A percentile compares a stretch with the other conserved stretches of the same genome.
These are phyloP conservation scores for Drosophila kanekoi DNA, from an alignment of 2,888 invertebrate species.

Conservation along the genomic window DNA sequence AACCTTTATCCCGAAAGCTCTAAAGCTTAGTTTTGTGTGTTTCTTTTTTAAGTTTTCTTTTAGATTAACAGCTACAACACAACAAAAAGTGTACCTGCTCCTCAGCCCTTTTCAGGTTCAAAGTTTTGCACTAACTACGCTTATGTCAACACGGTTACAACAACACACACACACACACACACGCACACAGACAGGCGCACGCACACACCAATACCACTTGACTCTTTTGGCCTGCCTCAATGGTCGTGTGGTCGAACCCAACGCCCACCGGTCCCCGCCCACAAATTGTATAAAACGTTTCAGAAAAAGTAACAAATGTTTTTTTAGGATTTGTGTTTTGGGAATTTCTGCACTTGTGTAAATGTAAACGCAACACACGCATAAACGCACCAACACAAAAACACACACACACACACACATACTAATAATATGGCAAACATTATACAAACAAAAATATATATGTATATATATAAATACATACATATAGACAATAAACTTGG, in stretches of 20 bases:
- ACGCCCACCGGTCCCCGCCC: conserved; percentile 11
- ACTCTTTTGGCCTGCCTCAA: conserved; percentile 58
- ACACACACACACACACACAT: conserved; percentile 8
- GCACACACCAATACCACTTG: conserved; percentile 34
- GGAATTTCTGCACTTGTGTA: conserved; percentile 84
- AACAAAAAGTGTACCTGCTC: background rate
- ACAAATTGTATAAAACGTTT: conserved; percentile 48
- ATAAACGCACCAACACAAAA: conserved; percentile 34
- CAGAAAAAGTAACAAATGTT: conserved; percentile 80
- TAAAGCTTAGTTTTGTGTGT: conserved; percentile 5
- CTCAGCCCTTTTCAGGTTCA: conserved; percentile 1
- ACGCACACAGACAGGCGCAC: conserved; percentile 17
- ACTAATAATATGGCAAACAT: conserved; percentile 48
- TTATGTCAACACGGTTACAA: conserved; percentile 52
- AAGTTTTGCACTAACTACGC: conserved; percentile 43
- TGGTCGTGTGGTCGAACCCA: conserved; percentile 49
- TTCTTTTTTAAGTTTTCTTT: conserved; percentile 12
- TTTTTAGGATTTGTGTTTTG: conserved; percentile 82
- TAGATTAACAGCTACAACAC: conserved; percentile 4
- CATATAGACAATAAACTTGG: conserved; percentile 40
- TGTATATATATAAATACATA: background rate
- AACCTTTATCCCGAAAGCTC: conserved; percentile 6
- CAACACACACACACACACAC: conserved; percentile 26
- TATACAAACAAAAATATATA: conserved; percentile 40
- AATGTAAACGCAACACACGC: conserved; percentile 68